Base-by-base conservation (phyloP, 2,888 invertebrate genomes). In the Mylabris sibirica region DNA sequence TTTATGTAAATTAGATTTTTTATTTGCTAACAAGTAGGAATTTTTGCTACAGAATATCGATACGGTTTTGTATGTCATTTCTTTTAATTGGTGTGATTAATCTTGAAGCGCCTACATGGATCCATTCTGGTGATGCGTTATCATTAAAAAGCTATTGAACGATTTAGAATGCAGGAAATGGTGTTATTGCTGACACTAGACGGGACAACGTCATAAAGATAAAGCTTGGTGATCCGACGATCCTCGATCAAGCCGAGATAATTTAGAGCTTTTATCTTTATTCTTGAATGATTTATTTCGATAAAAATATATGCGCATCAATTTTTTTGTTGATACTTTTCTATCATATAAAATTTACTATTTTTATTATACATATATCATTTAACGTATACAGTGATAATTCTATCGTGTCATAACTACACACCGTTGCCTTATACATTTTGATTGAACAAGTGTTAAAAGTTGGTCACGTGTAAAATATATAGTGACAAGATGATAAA, bases 201-300 rank as follows among this genome's bases (percentile, higher is more conserved):
- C 34, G 65, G 63, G 70, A 65, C 68, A 66, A 64, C 38, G 71
- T 64, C 66, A 71, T 71, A 68, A 71, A 71, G 68, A 71, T 71
- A 68, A 68, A 64, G 67, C 61, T 63, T 60, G 60, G 66, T 64
- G 61, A 66, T 64, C 64, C 64, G 59, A 59, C 62, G 67, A 66
- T 53, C 22, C 59, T 63, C 66, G 61, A 70, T 67, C 63, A 60
- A 67, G 64, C 22, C 66, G 63, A 59, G 69, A 63, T 69, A 69
- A 69, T 66, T 66, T 61, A 67, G 65, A 53, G 65, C 49, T 38
- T 70, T 68, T 70, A 68, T 65, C 63, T 68, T 20, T 12, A 26
- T 41, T 17, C 49, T 41, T 61, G 30, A 12, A 59, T 66, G 64
- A 65, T 69, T 69, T 66, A 66, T 69, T 59, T 63, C n/a, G 34